Percentiles rank a stretch among this genome's conserved stretches.
Evolutionary conservation across 2,797 vertebrate species (phyloP).

Genomic region (Pseudochaenichthys georgianus): DNA sequence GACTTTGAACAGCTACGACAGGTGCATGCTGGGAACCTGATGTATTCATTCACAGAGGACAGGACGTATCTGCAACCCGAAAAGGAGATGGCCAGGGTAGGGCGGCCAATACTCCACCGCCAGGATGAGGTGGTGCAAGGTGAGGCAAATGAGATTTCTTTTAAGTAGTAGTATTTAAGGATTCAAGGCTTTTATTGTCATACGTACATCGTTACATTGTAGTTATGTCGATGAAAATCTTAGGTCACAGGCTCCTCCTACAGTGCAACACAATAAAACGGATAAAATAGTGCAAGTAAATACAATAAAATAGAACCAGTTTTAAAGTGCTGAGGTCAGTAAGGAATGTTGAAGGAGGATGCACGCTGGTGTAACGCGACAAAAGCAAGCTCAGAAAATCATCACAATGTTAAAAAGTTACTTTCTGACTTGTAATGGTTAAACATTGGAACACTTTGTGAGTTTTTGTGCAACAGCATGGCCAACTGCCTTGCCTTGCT

Average conservation of each 20-base stretch:
- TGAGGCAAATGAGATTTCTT: slow-evolving; percentile 61
- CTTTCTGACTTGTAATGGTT: too few species aligned
- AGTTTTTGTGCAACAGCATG: too few species aligned
- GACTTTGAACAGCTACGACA: slow-evolving; percentile 96
- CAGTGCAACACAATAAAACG: too few species aligned
- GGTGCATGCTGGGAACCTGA: slow-evolving; percentile 90
- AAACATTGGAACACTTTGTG: too few species aligned
- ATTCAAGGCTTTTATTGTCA: too few species aligned
- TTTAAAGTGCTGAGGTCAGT: neutral
- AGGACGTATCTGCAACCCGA: slow-evolving; percentile 77
- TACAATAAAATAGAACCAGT: neutral
- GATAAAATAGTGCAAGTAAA: too few species aligned
- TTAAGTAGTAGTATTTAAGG: neutral
- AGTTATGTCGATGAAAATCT: too few species aligned
- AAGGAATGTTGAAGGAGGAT: neutral
- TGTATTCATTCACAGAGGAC: slow-evolving; percentile 73
- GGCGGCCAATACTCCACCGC: slow-evolving; percentile 89
- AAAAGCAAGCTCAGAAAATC: neutral
- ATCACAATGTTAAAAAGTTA: too few species aligned
- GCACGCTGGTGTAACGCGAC: too few species aligned
- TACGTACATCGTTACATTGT: too few species aligned
- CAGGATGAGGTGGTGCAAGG: slow-evolving; percentile 95
- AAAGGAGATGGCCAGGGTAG: slow-evolving; percentile 82
- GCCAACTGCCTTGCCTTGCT: too few species aligned
- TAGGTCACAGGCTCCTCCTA: too few species aligned